Evolutionary conservation across 2,888 invertebrate species (phyloP), one percentile per base, ranked within the genome.

Genomic region (Alitta virens): DNA sequence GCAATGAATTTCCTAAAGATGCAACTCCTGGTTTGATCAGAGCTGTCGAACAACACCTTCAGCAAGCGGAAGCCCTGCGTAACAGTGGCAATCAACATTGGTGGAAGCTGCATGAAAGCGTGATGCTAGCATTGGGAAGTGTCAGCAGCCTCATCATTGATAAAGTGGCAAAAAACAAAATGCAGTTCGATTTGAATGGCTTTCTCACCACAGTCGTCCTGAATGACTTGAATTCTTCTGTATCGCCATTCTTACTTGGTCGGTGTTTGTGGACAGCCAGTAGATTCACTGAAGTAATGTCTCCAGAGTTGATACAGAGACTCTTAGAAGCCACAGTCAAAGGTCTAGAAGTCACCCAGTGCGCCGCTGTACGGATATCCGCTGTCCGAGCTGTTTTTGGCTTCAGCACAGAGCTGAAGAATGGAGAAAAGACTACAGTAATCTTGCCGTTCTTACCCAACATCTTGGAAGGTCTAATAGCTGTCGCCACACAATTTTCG

Each of bases 31-130:
- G 86, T 0, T 75, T 88, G 1, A 86, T 86, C 70, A 83, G 85
- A 66, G 87, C 88, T 0, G 79, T 88, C 9, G 85, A 85, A 0
- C 85, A 85, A 27, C 88, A 88, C 69, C 81, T 89, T 58, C 86
- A 85, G 71, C 86, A 87, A 46, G 85, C 86, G 1, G 83, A 86
- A 71, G 77, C 82, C 40, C 83, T 83, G 71, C 83, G 85, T 76
- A 75, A 79, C 12, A 73, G 83, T 51, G 82, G 84, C 18, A 77
- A 76, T 68, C 72, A 70, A 26, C 69, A 77, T 65, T 82, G 82
- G 82, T 89, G 89, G 89, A 89, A 89, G 79, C 83, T 88, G 12
- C 83, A 84, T 66, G 89, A 89, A 77, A 85, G 88, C 0, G 85
- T 86, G 59, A 86, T 89, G 84, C 80, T 87, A 33, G 86, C 88